Percentiles rank a stretch among this genome's conserved stretches.
phyloP scores from a whole-genome alignment of 1,140 invertebrate species.

The Eueides isabella region DNA sequence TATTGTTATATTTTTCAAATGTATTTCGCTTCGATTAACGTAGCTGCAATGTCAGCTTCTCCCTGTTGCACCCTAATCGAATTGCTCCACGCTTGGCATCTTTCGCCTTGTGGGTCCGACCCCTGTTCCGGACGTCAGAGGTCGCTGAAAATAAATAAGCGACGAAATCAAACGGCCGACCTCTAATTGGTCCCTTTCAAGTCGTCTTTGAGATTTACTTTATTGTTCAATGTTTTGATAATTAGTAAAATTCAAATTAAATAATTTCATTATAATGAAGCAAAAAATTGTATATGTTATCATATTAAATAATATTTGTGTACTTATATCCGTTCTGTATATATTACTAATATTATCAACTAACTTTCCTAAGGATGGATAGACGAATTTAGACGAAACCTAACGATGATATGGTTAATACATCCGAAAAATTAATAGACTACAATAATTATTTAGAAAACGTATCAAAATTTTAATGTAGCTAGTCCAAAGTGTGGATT shows the following conservation, averaged over 20 bases:
- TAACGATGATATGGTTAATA: too few species aligned
- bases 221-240: conserved; percentile 41
- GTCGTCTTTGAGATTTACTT: conserved; percentile 68
- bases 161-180: conserved; percentile 66
- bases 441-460: too few species aligned
- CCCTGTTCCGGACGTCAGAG: conserved; percentile 74
- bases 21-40: conserved; percentile 45
- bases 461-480: too few species aligned
- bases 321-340: too few species aligned
- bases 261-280: not conserved
- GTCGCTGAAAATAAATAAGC: conserved; percentile 78
- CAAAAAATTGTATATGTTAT: too few species aligned
- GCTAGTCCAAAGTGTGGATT: too few species aligned
- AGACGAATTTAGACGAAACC: too few species aligned
- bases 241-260: not conserved
- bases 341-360: too few species aligned
- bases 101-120: conserved; percentile 67
- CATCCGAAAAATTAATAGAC: too few species aligned
- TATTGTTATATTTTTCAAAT: conserved; percentile 28
- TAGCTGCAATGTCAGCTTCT: conserved; percentile 73
- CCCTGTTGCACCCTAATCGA: conserved; percentile 80
- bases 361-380: too few species aligned
- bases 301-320: too few species aligned
- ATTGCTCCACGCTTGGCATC: conserved; percentile 74
- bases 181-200: conserved; percentile 73